Percentiles rank a stretch among this genome's conserved stretches.
phyloP scores from a whole-genome alignment of 2,113 vertebrate genomes.

The Lampris megalopsis region DNA sequence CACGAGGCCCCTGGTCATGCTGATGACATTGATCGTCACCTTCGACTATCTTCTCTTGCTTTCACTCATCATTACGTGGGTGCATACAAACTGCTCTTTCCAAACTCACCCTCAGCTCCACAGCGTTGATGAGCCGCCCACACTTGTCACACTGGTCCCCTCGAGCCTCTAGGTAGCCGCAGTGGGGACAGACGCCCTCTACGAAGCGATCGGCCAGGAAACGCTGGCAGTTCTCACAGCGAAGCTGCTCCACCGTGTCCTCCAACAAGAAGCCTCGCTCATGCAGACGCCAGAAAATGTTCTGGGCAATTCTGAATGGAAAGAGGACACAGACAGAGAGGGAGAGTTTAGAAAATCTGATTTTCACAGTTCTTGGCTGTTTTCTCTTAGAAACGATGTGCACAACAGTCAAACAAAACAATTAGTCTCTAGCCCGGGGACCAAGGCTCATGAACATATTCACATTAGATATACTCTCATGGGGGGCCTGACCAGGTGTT shows the following conservation, averaged over 20 bases:
- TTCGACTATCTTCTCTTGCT: background rate
- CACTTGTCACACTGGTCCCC: slow-evolving; percentile 98
- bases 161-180: slow-evolving; percentile 90
- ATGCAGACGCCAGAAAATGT: slow-evolving; percentile 91
- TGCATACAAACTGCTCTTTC: background rate
- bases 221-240: slow-evolving; percentile 87
- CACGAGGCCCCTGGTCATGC: background rate
- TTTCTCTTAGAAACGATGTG: too few relatives aligned
- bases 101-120: slow-evolving; percentile 90
- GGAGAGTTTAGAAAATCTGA: background rate
- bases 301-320: slow-evolving; percentile 89
- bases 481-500: background rate
- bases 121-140: slow-evolving; percentile 95
- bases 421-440: background rate
- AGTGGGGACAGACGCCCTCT: slow-evolving; percentile 93
- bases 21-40: background rate
- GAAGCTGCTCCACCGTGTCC: slow-evolving; percentile 92
- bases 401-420: background rate
- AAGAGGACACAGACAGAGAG: background rate
- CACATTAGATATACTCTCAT: background rate
- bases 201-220: slow-evolving; percentile 97
- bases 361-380: background rate
- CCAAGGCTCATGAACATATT: slow-evolving; percentile 1
- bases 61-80: background rate
- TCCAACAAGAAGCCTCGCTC: slow-evolving; percentile 83